A percentile compares a stretch with the other conserved stretches of the same genome.
These are phyloP conservation scores for Anhinga anhinga DNA, from an alignment of 2,113 vertebrate genomes.

Conservation along the genomic window DNA sequence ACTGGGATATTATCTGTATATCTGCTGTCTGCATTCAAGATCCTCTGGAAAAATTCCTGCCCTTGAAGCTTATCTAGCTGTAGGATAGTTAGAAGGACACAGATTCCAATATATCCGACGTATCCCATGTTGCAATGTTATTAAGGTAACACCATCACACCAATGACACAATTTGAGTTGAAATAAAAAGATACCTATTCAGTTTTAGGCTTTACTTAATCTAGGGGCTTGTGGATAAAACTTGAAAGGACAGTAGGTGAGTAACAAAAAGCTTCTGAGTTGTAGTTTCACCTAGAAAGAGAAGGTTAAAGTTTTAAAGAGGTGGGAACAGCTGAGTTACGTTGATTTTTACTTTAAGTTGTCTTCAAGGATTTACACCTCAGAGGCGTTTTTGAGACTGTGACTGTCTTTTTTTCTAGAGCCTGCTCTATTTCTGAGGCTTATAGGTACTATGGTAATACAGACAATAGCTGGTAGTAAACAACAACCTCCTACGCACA, in stretches of 20 bases:
- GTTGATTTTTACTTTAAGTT: background rate
- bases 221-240: background rate
- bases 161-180: slow-evolving; percentile 9
- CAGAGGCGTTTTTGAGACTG: background rate
- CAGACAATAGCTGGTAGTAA: background rate
- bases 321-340: background rate
- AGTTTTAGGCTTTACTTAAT: background rate
- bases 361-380: background rate
- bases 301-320: background rate
- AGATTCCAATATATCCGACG: slow-evolving; percentile 2
- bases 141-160: slow-evolving; percentile 25
- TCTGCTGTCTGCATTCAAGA: slow-evolving; percentile 45
- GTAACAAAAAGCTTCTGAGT: background rate
- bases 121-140: slow-evolving; percentile 36
- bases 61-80: slow-evolving; percentile 58
- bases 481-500: background rate
- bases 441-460: background rate
- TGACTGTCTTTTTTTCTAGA: background rate
- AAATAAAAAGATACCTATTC: slow-evolving; percentile 49
- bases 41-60: slow-evolving; percentile 29
- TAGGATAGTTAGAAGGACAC: slow-evolving; percentile 60
- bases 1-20: background rate
- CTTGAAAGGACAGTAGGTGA: background rate
- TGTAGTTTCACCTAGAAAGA: background rate
- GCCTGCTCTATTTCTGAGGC: background rate